Base-by-base conservation (phyloP, 2,113 vertebrate genomes). In the Eidolon helvum region DNA sequence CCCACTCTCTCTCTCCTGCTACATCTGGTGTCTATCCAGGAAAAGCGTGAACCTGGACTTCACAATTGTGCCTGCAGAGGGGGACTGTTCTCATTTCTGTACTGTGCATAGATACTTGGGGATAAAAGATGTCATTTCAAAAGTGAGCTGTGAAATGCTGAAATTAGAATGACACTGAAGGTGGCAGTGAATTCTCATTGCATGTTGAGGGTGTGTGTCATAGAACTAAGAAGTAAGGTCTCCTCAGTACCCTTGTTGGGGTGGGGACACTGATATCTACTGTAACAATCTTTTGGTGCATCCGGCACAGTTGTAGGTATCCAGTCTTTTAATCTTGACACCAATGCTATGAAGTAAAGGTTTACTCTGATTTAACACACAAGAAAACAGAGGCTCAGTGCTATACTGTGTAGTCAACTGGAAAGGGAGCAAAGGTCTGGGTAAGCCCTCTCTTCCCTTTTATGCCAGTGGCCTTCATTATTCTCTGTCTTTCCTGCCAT, bases 121-220 rank as follows among this genome's bases (percentile, higher is more conserved):
- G 57, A 94, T 71, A 59, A 55, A 77, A 83, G 89, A 97, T 72
- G 96, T 96, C 93, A 95, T 61, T 15, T 61, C 93, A 87, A 57
- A 95, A 90, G 86, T 30, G 95, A 91, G 91, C 95, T 97, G 94
- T 69, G 86, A 97, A 91, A 94, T 66, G 93, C 30, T 97, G 94
- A 95, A 97, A 92, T 90, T 84, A 97, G 97, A 97, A 92, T 85
- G 45, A 0, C 53, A 28, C 0, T 2, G 87, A 30, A 84, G 85
- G 57, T n/a, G 40, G 92, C 35, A 71, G 59, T 18, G 30, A 95
- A 16, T 43, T 92, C 95, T 66, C 1, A 40, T 71, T 19, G 86
- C 72, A 12, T 28, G 5, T 71, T 22, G 50, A 82, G 88, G 88
- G 57, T 2, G 4, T 21, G 19, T 2, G 11, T 59, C n/a, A 15